These are phyloP conservation scores for Tetropium fuscum DNA, from an alignment of 2,888 invertebrate species.

Conservation along the genomic window DNA sequence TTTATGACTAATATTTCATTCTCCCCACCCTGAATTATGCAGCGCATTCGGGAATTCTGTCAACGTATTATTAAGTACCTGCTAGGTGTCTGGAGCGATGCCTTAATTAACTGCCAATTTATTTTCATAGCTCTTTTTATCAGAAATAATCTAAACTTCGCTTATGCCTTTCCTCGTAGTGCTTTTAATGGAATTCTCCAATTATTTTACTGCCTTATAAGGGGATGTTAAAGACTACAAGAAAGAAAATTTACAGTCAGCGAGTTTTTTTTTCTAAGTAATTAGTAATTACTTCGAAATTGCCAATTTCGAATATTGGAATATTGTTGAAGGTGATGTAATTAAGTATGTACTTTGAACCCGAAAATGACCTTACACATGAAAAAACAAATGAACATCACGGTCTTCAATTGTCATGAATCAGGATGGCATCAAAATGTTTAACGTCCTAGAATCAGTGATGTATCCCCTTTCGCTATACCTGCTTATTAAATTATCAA, in stretches of 20 bases:
- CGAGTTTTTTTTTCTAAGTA: no score
- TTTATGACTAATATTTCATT: conserved; percentile 31
- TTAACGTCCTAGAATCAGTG: no score
- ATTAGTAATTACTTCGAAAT: conserved; percentile 11
- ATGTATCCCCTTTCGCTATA: no score
- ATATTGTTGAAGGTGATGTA: no score
- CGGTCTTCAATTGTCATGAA: no score
- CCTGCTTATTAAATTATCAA: no score
- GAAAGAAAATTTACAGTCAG: no score
- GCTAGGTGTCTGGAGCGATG: conserved; percentile 14
- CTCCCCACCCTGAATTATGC: conserved; percentile 20
- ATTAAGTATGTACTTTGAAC: no score
- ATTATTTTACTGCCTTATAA: background rate
- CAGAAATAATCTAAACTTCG: background rate
- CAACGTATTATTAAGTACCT: conserved; percentile 33
- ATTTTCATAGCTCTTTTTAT: conserved; percentile 17
- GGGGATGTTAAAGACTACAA: no score
- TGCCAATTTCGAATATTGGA: background rate
- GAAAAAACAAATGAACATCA: no score
- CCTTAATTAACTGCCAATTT: conserved; percentile 31
- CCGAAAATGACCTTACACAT: no score
- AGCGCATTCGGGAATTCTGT: conserved; percentile 20
- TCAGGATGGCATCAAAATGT: no score
- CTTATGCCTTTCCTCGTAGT: background rate
- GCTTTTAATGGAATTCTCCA: conserved; percentile 1